Conservation (phyloP, 1,140 invertebrate genomes). For the Calephelis virginiensis region DNA sequence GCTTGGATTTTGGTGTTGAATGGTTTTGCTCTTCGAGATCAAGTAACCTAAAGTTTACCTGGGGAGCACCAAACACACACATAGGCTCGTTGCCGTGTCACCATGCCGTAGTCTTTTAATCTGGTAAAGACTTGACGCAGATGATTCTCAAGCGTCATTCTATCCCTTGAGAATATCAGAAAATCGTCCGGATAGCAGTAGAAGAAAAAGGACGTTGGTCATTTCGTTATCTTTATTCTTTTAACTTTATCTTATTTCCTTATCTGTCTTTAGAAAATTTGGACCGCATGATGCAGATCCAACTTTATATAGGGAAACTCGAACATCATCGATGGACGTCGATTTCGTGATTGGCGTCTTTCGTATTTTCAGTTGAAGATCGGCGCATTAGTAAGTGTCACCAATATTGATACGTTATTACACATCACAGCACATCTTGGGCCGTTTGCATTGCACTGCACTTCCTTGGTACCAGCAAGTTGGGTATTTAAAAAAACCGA, state of each 20-base stretch:
- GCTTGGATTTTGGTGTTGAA: background rate
- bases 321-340: background rate
- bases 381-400: constrained; percentile 3
- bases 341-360: background rate
- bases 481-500: constrained; percentile 8
- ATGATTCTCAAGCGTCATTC: background rate
- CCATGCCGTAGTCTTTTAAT: constrained; percentile 5
- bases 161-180: constrained; percentile 4
- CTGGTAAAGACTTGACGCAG: constrained; percentile 6
- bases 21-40: constrained; percentile 7
- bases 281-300: background rate
- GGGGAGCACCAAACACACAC: constrained; percentile 1
- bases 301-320: background rate
- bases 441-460: background rate
- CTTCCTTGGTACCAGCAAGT: constrained; percentile 25
- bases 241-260: too few relatives aligned
- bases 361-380: background rate
- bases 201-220: background rate
- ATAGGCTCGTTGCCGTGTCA: constrained; percentile 1
- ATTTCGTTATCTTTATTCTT: too few relatives aligned
- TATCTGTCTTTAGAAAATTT: background rate
- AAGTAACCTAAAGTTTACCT: constrained; percentile 2
- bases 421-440: background rate
- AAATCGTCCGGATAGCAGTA: background rate
- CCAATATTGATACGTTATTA: constrained; percentile 21